Evolutionary conservation across 2,113 vertebrate genomes (phyloP).

Genomic region (Cavia aperea): DNA sequence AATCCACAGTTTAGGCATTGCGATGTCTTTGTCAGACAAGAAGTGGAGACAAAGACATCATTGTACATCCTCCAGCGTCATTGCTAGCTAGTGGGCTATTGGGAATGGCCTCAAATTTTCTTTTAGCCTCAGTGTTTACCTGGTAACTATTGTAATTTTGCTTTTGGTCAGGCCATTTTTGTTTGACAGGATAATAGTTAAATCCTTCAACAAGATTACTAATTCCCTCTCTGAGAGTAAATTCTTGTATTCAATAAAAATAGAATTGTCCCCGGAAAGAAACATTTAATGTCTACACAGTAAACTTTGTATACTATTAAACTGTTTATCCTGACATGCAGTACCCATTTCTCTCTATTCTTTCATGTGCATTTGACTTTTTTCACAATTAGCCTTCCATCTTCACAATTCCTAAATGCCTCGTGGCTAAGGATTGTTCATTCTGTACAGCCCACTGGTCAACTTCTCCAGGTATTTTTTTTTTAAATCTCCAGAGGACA

Average conservation of each 20-base stretch:
- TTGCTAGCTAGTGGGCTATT: not conserved
- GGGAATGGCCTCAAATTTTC: not conserved
- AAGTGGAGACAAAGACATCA: not conserved
- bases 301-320: not conserved
- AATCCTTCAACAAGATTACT: not conserved
- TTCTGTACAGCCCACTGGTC: too few species aligned
- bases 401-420: too few species aligned
- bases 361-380: not conserved
- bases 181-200: not conserved
- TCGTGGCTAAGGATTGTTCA: too few species aligned
- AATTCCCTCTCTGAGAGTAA: not conserved
- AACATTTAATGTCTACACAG: not conserved
- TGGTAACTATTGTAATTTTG: not conserved
- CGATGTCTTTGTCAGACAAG: not conserved
- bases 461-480: too few species aligned
- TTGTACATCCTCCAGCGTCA: not conserved
- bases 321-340: not conserved
- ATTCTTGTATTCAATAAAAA: not conserved
- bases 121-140: not conserved
- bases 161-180: not conserved
- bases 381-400: not conserved
- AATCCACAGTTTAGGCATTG: not conserved
- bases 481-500: too few species aligned
- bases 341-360: not conserved
- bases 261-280: not conserved